phyloP scores from a whole-genome alignment of 2,797 vertebrate genomes.

The Malacoctenus gilli region DNA sequence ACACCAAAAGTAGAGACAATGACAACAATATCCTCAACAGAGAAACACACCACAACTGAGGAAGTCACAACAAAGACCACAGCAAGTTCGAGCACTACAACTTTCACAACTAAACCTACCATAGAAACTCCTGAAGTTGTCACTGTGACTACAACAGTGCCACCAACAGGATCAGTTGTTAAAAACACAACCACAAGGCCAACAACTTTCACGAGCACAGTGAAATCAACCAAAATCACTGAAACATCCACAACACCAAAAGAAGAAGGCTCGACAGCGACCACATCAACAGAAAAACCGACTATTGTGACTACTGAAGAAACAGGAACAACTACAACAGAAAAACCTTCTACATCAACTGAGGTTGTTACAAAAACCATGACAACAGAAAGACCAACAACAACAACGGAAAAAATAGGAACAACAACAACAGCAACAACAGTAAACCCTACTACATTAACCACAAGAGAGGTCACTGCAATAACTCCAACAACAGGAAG shows the following conservation, averaged over 20 bases:
- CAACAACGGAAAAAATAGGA: accelerated
- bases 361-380: not conserved
- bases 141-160: too few species aligned
- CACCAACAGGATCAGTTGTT: too few species aligned
- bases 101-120: too few species aligned
- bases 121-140: too few species aligned
- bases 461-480: not conserved
- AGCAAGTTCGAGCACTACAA: too few species aligned
- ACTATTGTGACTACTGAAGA: not conserved
- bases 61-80: not conserved
- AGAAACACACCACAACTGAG: not conserved
- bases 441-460: not conserved
- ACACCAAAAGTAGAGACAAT: not conserved
- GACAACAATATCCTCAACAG: not conserved
- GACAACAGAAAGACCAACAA: not conserved
- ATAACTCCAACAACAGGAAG: not conserved
- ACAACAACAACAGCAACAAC: not conserved
- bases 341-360: not conserved
- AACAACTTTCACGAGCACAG: too few species aligned
- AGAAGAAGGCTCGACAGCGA: not conserved
- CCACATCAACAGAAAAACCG: not conserved
- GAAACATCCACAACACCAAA: not conserved
- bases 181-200: too few species aligned
- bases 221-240: not conserved
- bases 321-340: not conserved